Evolutionary conservation across 2,888 invertebrate species (phyloP).

Genomic region (Drosophila rellima): DNA sequence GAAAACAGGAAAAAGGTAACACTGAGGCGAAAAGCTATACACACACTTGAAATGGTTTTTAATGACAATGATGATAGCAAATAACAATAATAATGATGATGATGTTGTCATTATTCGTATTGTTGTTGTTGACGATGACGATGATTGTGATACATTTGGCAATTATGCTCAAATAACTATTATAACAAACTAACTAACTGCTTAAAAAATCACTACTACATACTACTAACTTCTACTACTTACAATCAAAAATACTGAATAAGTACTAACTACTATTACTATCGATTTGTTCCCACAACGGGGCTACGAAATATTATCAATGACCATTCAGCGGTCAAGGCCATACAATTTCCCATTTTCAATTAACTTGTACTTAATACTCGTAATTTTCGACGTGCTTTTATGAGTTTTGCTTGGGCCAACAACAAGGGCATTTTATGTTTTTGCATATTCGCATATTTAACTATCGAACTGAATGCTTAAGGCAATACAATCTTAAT

Average conservation of each 20-base stretch:
- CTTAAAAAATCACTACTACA: slow-evolving; percentile 20
- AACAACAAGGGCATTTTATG: slow-evolving; percentile 20
- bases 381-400: slow-evolving; percentile 40
- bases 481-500: slow-evolving; percentile 26
- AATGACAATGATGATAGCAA: slow-evolving; percentile 51
- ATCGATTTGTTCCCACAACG: slow-evolving; percentile 16
- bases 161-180: slow-evolving; percentile 46
- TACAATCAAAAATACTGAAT: too few relatives aligned
- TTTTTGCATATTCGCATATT: slow-evolving; percentile 34
- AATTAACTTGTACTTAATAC: slow-evolving; percentile 35
- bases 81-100: slow-evolving; percentile 21
- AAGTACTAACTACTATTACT: slow-evolving; percentile 13
- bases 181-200: slow-evolving; percentile 34
- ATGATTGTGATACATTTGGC: slow-evolving; percentile 36
- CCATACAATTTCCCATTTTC: slow-evolving; percentile 24
- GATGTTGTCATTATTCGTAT: slow-evolving; percentile 38
- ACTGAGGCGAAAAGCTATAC: slow-evolving; percentile 77
- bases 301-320: slow-evolving; percentile 28
- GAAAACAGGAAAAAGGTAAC: slow-evolving; percentile 99
- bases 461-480: slow-evolving; percentile 31
- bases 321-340: slow-evolving; percentile 21
- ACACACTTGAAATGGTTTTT: slow-evolving; percentile 81
- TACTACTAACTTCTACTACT: too few relatives aligned
- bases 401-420: slow-evolving; percentile 42
- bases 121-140: slow-evolving; percentile 56